Percentiles rank a stretch among this genome's conserved stretches.
phyloP scores from a whole-genome alignment of 2,113 vertebrate species.

The Glareola pratincola region DNA sequence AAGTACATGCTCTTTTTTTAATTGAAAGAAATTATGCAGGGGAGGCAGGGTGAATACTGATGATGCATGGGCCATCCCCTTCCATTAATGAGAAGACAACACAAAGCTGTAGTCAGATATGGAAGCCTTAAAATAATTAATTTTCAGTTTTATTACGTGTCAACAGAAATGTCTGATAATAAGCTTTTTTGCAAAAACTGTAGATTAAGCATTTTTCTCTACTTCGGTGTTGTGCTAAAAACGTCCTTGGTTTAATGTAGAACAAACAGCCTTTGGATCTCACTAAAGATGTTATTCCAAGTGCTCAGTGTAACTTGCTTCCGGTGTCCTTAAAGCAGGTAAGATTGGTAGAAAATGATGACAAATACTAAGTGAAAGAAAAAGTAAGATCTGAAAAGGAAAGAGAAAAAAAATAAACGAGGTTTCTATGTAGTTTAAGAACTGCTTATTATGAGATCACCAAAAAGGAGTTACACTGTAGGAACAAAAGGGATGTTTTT shows the following conservation, averaged over 20 bases:
- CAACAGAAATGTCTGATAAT: constrained; percentile 37
- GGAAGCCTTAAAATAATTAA: constrained; percentile 61
- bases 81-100: neutral
- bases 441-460: neutral
- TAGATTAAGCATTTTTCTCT: constrained; percentile 32
- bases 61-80: neutral
- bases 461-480: accelerated
- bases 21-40: neutral
- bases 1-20: neutral
- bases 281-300: neutral
- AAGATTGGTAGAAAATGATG: neutral
- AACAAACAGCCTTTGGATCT: constrained; percentile 29
- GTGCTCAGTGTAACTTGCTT: neutral
- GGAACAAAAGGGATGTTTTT: neutral
- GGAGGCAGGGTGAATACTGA: neutral
- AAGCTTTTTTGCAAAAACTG: constrained; percentile 38
- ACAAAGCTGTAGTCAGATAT: neutral
- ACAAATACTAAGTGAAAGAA: neutral
- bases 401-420: neutral
- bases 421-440: neutral
- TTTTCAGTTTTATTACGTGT: constrained; percentile 27
- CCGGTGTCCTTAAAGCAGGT: neutral
- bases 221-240: neutral
- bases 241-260: neutral
- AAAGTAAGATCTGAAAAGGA: neutral